Base-by-base conservation (phyloP, 92 coral and sea anemone species). In the Palythoa heliodiscus region DNA sequence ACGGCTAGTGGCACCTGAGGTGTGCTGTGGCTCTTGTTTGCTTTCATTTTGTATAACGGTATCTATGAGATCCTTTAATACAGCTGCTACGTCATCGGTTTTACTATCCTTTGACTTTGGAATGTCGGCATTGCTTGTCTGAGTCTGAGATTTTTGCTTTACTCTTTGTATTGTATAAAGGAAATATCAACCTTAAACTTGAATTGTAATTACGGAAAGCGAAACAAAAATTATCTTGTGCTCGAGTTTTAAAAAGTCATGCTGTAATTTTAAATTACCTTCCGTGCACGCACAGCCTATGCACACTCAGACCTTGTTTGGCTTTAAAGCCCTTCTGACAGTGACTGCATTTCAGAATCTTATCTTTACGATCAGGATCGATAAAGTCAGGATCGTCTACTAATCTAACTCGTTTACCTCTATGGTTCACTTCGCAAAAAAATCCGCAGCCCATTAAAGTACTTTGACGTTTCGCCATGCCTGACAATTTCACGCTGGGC, bases 331-430 rank as follows among this genome's bases (percentile, higher is more conserved):
- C 72, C 38, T 67, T 67, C 35, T 67, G 35, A 67, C 72, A 67
- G 72, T 67, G 72, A 67, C 72, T 67, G 71, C 71, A 67, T 67
- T 67, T 20, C 12, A 11, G 72, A 67, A 67, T 67, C 72, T 19
- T 67, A 25, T 67, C 72, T 67, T 67, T 39, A 13, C 63, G 63
- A 55, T 8, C 63, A 67, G 72, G 35, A 67, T 67, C 74, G 38
- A 22, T 29, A 71, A 71, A 71, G 48, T 71, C 75, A 38, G 52
- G 47, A 71, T 13, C 50, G 22, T 38, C n/a, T 71, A 71, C 47
- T 35, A 71, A 29, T 71, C 16, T 71, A 71, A 29, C 75, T 71
- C 75, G 75, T 71, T 71, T 71, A 13, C 75, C 12, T 71, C 75
- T 20, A 67, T 29, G 75, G 50, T 38, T 70, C 75, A 70, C 75